These are phyloP conservation scores for Scaeva pyrastri DNA, from an alignment of 2,888 invertebrate species.

Conservation along the genomic window DNA sequence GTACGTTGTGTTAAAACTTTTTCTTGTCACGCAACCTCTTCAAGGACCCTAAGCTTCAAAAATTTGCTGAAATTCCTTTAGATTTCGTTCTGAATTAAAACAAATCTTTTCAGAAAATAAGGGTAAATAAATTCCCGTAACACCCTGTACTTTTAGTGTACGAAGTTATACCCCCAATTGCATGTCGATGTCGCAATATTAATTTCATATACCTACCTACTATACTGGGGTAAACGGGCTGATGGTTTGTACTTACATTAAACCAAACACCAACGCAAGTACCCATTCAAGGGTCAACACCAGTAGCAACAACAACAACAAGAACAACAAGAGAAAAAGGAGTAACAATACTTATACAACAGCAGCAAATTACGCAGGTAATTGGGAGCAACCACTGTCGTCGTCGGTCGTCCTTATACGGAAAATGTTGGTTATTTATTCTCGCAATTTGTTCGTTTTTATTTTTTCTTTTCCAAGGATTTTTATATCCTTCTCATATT, in stretches of 20 bases:
- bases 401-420: constrained; percentile 59
- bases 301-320: constrained; percentile 1
- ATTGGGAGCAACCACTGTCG: constrained; percentile 73
- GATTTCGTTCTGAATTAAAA: too few species aligned
- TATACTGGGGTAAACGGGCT: not conserved
- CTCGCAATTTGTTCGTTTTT: constrained; percentile 21
- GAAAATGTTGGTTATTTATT: constrained; percentile 43
- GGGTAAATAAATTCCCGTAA: not conserved
- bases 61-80: too few species aligned
- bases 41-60: too few species aligned
- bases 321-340: constrained; percentile 13
- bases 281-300: constrained; percentile 54
- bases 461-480: constrained; percentile 55
- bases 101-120: too few species aligned
- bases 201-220: constrained; percentile 34
- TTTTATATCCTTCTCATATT: constrained; percentile 61
- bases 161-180: constrained; percentile 54
- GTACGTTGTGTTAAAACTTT: too few species aligned
- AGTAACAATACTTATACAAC: constrained; percentile 53
- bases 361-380: constrained; percentile 74
- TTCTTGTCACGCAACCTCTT: too few species aligned
- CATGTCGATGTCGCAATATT: constrained; percentile 47
- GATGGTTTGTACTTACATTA: constrained; percentile 24
- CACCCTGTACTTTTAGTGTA: constrained; percentile 23
- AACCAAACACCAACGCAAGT: constrained; percentile 51